Conservation (phyloP, 92 coral and sea anemone genomes). For the Porites lobata region DNA sequence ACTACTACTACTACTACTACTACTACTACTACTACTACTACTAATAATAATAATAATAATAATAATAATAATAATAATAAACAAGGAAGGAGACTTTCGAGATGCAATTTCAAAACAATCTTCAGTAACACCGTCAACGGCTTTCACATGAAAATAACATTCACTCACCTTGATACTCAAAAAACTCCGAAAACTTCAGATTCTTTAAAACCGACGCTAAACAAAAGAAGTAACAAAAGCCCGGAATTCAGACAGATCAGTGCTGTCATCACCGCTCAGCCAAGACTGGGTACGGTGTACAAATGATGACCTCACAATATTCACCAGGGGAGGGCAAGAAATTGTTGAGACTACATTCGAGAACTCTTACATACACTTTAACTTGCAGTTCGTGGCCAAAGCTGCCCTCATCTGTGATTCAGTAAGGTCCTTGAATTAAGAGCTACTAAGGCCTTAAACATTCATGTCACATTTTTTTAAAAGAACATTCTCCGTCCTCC, state of each 20-base stretch:
- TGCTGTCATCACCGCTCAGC: constrained; percentile 39
- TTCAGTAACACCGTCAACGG: constrained; percentile 30
- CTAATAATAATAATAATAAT: too few species aligned
- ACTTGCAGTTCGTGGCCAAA: too few species aligned
- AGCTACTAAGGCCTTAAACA: too few species aligned
- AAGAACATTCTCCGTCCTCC: too few species aligned
- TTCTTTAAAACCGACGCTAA: constrained; percentile 28
- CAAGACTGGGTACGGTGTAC: constrained; percentile 41
- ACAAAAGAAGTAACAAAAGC: constrained; percentile 33
- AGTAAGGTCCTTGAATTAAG: too few species aligned
- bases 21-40: too few species aligned
- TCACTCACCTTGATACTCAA: constrained; percentile 42
- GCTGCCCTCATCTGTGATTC: too few species aligned
- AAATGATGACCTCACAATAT: constrained; percentile 42
- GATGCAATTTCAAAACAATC: constrained; percentile 3
- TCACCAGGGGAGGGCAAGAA: constrained; percentile 48
- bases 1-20: too few species aligned
- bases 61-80: neutral
- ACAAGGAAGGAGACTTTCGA: constrained; percentile 33
- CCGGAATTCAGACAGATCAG: constrained; percentile 31
- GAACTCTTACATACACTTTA: neutral
- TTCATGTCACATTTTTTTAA: too few species aligned
- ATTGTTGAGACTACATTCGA: constrained; percentile 37
- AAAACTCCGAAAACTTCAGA: constrained; percentile 23
- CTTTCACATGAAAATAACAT: constrained; percentile 32